Conservation (phyloP, 2,797 vertebrate genomes). For the Vespertilio murinus region DNA sequence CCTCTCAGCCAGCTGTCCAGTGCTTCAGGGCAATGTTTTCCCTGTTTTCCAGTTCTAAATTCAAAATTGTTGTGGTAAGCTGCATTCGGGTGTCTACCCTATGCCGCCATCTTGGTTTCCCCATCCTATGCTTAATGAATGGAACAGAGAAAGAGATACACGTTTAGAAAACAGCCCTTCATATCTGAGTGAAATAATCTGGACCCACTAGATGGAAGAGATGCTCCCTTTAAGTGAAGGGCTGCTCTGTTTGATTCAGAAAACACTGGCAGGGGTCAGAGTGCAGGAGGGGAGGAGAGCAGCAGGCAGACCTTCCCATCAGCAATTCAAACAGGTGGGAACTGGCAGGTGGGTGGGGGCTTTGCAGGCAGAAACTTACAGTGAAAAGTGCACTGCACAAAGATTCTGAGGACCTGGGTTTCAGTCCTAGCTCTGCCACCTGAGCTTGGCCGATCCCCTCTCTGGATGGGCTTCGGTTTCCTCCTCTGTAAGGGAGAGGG, state of each 20-base stretch:
- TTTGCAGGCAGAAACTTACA: neutral
- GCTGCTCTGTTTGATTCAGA: neutral
- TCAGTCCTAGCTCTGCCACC: neutral
- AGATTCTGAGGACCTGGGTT: neutral
- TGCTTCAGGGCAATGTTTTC: too few species aligned
- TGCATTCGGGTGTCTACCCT: too few species aligned
- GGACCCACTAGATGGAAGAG: fast-evolving
- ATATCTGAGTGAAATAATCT: neutral
- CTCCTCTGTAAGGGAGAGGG: neutral
- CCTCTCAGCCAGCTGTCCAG: too few species aligned
- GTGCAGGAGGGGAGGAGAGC: neutral
- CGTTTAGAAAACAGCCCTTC: neutral
- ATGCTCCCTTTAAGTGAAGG: neutral
- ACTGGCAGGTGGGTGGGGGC: neutral
- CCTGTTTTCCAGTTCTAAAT: too few species aligned
- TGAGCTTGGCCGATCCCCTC: neutral
- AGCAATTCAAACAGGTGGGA: neutral
- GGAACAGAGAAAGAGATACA: neutral
- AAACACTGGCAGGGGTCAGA: neutral
- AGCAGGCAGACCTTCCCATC: neutral
- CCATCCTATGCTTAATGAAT: neutral
- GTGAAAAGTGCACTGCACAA: neutral
- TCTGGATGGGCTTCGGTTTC: neutral
- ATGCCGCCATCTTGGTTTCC: too few species aligned
- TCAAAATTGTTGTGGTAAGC: too few species aligned